Conservation (phyloP, 2,797 vertebrate genomes). For the Masticophis lateralis region DNA sequence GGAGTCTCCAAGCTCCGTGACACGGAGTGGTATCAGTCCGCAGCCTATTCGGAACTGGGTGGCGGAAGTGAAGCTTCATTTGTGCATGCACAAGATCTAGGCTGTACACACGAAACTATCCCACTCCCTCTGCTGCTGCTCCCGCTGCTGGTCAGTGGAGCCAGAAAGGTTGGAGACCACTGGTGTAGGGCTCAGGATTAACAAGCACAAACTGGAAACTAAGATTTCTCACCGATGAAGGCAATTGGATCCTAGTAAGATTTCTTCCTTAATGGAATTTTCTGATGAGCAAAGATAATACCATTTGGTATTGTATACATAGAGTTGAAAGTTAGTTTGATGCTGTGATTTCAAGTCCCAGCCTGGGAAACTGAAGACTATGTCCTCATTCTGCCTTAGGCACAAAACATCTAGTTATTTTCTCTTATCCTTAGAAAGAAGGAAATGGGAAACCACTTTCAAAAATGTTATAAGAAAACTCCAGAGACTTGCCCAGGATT, state of each 20-base stretch:
- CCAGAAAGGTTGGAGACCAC: not conserved
- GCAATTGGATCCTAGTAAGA: not conserved
- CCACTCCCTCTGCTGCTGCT: not conserved
- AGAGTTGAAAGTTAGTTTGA: not conserved
- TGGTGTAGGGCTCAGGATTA: not conserved
- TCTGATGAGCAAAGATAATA: not conserved
- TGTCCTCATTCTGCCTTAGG: not conserved
- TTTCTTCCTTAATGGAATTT: not conserved
- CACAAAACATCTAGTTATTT: not conserved
- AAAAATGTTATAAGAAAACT: not conserved
- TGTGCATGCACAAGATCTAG: not conserved
- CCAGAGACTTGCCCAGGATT: no score
- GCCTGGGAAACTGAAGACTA: not conserved
- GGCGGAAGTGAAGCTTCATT: not conserved
- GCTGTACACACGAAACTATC: not conserved
- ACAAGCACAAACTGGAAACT: not conserved
- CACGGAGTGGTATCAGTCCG: not conserved
- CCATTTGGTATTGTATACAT: not conserved
- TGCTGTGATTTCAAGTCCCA: not conserved
- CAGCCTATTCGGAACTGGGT: not conserved
- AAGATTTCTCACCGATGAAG: not conserved
- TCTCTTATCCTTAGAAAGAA: not conserved
- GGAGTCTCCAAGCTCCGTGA: not conserved
- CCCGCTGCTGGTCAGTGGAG: not conserved
- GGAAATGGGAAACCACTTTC: not conserved